These are phyloP conservation scores for Dipodomys stephensi DNA, from an alignment of 2,113 vertebrate species.

Conservation along the genomic window DNA sequence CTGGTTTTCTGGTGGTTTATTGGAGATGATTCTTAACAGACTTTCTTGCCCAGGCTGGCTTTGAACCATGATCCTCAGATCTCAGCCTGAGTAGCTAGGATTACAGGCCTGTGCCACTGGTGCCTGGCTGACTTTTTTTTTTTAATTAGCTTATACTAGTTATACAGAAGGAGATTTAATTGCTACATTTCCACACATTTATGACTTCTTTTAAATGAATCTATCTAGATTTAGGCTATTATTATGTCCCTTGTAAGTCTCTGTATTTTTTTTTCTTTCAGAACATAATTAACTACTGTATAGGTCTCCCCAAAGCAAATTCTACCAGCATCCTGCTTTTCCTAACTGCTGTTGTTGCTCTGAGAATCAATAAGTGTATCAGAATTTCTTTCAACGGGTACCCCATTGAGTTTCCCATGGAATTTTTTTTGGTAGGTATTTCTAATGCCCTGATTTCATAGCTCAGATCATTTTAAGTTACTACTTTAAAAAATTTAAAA, in stretches of 20 bases:
- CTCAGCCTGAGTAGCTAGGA: too few relatives aligned
- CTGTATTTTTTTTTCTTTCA: constrained; percentile 78
- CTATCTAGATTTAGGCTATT: neutral
- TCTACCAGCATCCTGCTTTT: constrained; percentile 85
- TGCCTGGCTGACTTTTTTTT: too few relatives aligned
- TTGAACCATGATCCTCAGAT: too few relatives aligned
- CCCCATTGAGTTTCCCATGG: constrained; percentile 85
- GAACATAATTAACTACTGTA: constrained; percentile 82
- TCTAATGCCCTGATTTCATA: neutral
- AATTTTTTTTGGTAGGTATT: constrained; percentile 84
- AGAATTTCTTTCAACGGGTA: constrained; percentile 75
- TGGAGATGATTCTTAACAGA: too few relatives aligned
- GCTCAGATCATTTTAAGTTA: constrained; percentile 4
- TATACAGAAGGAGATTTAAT: too few relatives aligned
- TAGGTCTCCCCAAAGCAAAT: constrained; percentile 83
- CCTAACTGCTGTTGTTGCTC: constrained; percentile 66
- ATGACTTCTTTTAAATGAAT: neutral
- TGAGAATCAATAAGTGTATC: constrained; percentile 80
- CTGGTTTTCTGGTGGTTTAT: too few relatives aligned
- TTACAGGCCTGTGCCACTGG: too few relatives aligned
- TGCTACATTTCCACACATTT: too few relatives aligned
- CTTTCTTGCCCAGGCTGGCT: too few relatives aligned
- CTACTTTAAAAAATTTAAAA: neutral
- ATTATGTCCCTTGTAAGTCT: neutral
- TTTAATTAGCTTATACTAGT: too few relatives aligned